These are phyloP conservation scores for Chironomus tepperi DNA, from an alignment of 1,140 invertebrate species.

Conservation along the genomic window DNA sequence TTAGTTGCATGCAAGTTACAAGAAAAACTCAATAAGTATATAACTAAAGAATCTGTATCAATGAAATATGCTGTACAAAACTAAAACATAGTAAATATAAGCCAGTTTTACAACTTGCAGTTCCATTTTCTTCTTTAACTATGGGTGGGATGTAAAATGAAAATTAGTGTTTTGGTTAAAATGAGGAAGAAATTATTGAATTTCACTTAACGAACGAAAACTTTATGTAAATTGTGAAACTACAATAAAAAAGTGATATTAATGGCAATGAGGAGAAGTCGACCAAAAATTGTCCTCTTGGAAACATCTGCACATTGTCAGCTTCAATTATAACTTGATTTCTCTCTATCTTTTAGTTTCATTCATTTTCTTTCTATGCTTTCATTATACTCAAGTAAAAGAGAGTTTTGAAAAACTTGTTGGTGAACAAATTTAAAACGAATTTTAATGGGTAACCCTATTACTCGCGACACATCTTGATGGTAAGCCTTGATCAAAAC, in stretches of 20 bases:
- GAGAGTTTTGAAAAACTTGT: too few relatives aligned
- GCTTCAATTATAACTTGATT: conserved; percentile 9
- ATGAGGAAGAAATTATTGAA: neutral
- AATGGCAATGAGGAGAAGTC: neutral
- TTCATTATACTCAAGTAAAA: neutral
- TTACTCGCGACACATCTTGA: too few relatives aligned
- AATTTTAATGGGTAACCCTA: too few relatives aligned
- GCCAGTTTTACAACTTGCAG: too few relatives aligned
- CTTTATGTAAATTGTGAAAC: neutral
- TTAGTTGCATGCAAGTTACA: too few relatives aligned
- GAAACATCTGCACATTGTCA: conserved; percentile 12
- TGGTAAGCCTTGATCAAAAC: too few relatives aligned
- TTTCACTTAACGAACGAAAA: neutral
- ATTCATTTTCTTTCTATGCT: neutral
- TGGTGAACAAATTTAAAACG: too few relatives aligned
- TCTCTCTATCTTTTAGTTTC: neutral
- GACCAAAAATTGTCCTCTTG: neutral
- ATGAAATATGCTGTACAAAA: too few relatives aligned
- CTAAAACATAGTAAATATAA: too few relatives aligned
- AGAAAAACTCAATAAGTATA: neutral
- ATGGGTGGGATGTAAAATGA: neutral
- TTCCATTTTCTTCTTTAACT: neutral
- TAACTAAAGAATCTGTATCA: too few relatives aligned
- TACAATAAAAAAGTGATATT: neutral
- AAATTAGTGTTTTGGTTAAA: neutral